Conservation (phyloP, 2,888 invertebrate genomes). For the Griposia aprilina region DNA sequence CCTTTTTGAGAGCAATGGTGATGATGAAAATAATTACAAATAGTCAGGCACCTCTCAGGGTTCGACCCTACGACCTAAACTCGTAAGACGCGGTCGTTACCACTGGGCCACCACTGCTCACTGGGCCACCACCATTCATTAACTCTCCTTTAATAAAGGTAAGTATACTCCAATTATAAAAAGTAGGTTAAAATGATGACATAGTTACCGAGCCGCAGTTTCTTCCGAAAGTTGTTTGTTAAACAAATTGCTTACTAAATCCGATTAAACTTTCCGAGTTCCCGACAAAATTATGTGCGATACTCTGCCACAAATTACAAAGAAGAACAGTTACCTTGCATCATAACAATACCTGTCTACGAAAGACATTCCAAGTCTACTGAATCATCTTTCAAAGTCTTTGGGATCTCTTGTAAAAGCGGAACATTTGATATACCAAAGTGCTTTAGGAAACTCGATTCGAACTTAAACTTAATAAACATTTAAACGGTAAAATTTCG, state of each 20-base stretch:
- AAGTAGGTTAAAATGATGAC: background rate
- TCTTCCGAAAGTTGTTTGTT: slow-evolving; percentile 9
- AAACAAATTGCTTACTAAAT: slow-evolving; percentile 23
- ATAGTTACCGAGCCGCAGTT: background rate
- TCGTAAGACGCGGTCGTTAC: too few relatives aligned
- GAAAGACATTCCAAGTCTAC: slow-evolving; percentile 24
- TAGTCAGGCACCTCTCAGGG: too few relatives aligned
- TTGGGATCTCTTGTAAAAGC: slow-evolving; percentile 12
- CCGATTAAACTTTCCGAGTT: slow-evolving; percentile 34
- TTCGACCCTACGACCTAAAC: too few relatives aligned
- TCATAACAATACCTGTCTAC: slow-evolving; percentile 30
- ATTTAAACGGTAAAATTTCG: slow-evolving; percentile 45
- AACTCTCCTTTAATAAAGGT: too few relatives aligned
- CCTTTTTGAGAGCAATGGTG: too few relatives aligned
- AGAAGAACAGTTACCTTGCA: slow-evolving; percentile 42
- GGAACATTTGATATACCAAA: slow-evolving; percentile 39
- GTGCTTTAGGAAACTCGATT: slow-evolving; percentile 44
- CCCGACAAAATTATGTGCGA: slow-evolving; percentile 9
- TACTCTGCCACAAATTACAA: slow-evolving; percentile 25
- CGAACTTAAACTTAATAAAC: slow-evolving; percentile 55
- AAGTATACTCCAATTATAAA: background rate
- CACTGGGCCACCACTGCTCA: too few relatives aligned
- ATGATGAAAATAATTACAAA: too few relatives aligned
- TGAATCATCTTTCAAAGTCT: slow-evolving; percentile 16
- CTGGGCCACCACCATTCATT: too few relatives aligned